Percentiles rank a stretch among this genome's conserved stretches.
Evolutionary conservation across 2,797 vertebrate genomes (phyloP).

Genomic region (Bucorvus abyssinicus): DNA sequence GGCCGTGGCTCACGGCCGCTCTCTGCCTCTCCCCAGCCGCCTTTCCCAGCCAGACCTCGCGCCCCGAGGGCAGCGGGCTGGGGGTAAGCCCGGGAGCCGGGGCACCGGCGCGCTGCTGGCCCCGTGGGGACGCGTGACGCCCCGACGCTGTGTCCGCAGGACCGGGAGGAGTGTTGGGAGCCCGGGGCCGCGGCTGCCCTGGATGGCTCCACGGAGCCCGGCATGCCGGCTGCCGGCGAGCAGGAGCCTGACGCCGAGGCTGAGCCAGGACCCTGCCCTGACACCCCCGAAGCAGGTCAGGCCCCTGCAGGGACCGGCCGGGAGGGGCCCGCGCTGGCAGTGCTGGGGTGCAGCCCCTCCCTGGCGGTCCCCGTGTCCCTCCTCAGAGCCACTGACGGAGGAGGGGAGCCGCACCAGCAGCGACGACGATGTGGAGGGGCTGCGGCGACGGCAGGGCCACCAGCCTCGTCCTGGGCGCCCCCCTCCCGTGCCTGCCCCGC

Average conservation of each 20-base stretch:
- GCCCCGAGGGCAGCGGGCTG: neutral
- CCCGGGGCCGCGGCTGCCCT: rapidly evolving
- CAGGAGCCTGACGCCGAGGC: neutral
- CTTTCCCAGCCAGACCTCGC: too few relatives aligned
- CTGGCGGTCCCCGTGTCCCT: rapidly evolving
- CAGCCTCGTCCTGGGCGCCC: neutral
- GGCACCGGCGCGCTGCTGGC: neutral
- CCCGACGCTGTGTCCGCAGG: neutral
- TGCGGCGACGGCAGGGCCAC: slow-evolving; percentile 38
- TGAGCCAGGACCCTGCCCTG: neutral
- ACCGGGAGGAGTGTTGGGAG: neutral
- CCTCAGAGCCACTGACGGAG: slow-evolving; percentile 4
- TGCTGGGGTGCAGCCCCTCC: neutral
- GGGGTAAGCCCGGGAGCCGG: neutral
- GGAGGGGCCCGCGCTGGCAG: rapidly evolving
- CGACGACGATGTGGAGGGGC: slow-evolving; percentile 53
- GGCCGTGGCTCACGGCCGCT: neutral
- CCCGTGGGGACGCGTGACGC: rapidly evolving
- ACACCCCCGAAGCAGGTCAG: neutral
- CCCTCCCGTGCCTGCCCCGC: rapidly evolving
- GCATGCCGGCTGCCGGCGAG: rapidly evolving
- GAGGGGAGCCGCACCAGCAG: slow-evolving; percentile 58
- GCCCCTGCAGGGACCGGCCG: rapidly evolving
- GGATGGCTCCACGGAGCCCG: rapidly evolving
- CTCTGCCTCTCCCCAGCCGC: neutral